Evolutionary conservation across 1,140 invertebrate species (phyloP).

Genomic region (Dreissena polymorpha): DNA sequence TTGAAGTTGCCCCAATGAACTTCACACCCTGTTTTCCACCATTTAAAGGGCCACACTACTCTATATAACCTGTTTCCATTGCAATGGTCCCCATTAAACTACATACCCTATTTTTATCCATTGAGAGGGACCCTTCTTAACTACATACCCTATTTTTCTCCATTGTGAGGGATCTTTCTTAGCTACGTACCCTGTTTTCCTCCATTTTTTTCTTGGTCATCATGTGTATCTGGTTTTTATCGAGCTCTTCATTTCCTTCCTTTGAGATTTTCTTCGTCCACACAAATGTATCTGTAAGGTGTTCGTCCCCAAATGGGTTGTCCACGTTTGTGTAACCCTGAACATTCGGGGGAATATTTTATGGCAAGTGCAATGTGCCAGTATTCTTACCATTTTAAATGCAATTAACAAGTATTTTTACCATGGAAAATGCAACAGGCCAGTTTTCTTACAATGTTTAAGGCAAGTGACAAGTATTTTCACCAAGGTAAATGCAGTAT

Average conservation of each 20-base stretch:
- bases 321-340: conserved; percentile 97
- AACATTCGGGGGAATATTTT: conserved; percentile 14
- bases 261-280: conserved; percentile 98
- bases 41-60: too few species aligned
- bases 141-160: too few species aligned
- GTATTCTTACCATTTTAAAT: too few species aligned
- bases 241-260: conserved; percentile 92
- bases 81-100: too few species aligned
- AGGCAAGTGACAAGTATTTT: neutral
- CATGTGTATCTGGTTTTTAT: conserved; percentile 91
- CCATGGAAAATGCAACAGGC: neutral
- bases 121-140: too few species aligned
- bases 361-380: too few species aligned
- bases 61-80: too few species aligned
- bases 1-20: too few species aligned
- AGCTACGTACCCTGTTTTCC: conserved; percentile 95
- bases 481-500: neutral
- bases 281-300: conserved; percentile 95
- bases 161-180: too few species aligned
- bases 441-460: neutral
- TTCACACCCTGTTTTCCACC: too few species aligned
- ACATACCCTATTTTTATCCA: too few species aligned
- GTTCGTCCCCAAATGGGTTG: conserved; percentile 99
- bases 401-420: neutral
- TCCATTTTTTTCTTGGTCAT: conserved; percentile 92